These are phyloP conservation scores for Hycleus cichorii DNA, from an alignment of 1,140 invertebrate genomes.

Conservation along the genomic window DNA sequence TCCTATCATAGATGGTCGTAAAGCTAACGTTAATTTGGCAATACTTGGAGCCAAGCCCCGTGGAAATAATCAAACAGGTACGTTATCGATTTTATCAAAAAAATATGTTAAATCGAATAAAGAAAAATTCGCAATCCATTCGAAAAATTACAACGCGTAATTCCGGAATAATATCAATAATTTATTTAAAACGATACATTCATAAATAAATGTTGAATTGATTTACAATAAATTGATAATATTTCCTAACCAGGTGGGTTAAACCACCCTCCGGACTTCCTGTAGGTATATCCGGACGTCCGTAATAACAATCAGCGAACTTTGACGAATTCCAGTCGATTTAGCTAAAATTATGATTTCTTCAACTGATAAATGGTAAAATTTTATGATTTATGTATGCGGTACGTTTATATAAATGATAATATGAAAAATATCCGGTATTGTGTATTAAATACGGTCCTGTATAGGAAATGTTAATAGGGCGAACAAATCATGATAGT, in stretches of 20 bases:
- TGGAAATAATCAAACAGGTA: slow-evolving; percentile 74
- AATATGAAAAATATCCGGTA: not conserved
- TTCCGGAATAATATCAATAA: no score
- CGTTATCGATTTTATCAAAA: slow-evolving; percentile 29
- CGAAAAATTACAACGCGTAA: not conserved
- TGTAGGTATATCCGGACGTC: slow-evolving; percentile 19
- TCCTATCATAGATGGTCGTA: slow-evolving; percentile 96
- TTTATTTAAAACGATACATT: no score
- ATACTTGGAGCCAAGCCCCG: slow-evolving; percentile 94
- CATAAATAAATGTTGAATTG: no score
- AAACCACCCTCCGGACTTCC: slow-evolving; percentile 25
- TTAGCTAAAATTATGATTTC: not conserved
- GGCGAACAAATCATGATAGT: no score
- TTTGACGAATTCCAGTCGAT: no score
- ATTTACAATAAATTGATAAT: no score
- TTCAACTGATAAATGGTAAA: not conserved
- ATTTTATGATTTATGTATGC: not conserved
- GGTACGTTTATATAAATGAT: not conserved
- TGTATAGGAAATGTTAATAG: no score
- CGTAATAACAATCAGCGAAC: not conserved
- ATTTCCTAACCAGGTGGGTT: no score
- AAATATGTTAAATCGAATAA: not conserved
- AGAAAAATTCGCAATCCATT: not conserved
- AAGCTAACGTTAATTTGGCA: slow-evolving; percentile 97
- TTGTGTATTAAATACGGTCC: not conserved